Evolutionary conservation across 1,140 invertebrate genomes (phyloP), one percentile per base, ranked within the genome.

Genomic region (Thaumatotibia leucotreta): DNA sequence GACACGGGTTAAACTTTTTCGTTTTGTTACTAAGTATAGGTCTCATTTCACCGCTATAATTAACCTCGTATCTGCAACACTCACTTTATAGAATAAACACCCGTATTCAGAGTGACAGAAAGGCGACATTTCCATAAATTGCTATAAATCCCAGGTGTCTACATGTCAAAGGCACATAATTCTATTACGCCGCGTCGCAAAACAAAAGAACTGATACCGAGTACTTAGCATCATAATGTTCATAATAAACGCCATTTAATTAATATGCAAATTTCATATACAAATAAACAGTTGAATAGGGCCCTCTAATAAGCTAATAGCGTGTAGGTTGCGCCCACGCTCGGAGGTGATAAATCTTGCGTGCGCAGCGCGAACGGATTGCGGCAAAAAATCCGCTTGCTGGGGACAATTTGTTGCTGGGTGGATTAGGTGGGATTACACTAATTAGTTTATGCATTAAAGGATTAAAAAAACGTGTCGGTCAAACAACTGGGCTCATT

Each of bases 251-350:
- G 68, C 52, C 63, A 66, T 76, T 75, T 75, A 79, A 73, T 79
- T 77, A 79, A 74, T 72, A 77, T 76, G 73, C 74, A 75, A 80
- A 80, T 74, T 77, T 65, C 50, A 73, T 76, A 75, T 73, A 77
- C 70, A 74, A 74, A 68, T 72, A 67, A 69, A 66, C 68, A 70
- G 72, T 76, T 70, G 70, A 76, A 73, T 75, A 69, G 64, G 70
- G 70, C 64, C 63, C 39, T 49, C 61, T 58, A 65, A 32, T 50
- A 63, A 72, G 64, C 70, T 66, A 66, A 66, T 66, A 64, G 72
- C 71, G 74, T 70, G 83, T 85, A 78, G 83, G 80, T 23, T 74
- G 79, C 78, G 73, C 80, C 79, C 70, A 80, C 80, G 72, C 75
- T 61, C 17, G 32, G 54, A 61, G 67, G 74, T 70, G 49, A 82